Evolutionary conservation across 2,113 vertebrate genomes (phyloP).

Genomic region (Collichthys lucidus): DNA sequence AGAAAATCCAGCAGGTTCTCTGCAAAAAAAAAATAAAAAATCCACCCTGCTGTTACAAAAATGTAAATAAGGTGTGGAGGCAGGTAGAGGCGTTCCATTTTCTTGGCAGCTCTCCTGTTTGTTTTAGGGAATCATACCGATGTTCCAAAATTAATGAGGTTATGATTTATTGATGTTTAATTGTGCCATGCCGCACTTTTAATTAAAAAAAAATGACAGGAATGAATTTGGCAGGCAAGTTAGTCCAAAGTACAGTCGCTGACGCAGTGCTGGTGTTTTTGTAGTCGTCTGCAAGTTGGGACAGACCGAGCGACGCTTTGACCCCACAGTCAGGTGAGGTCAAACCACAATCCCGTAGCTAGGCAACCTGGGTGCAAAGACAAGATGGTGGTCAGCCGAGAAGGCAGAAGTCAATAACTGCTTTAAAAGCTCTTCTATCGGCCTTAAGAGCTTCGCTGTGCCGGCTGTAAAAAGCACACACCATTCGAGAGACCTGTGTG

Average conservation of each 20-base stretch:
- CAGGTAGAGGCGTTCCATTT: constrained; percentile 33
- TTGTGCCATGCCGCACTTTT: constrained; percentile 35
- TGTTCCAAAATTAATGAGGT: constrained; percentile 48
- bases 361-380: constrained; percentile 67
- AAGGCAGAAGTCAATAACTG: constrained; percentile 77
- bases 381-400: constrained; percentile 71
- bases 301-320: constrained; percentile 30
- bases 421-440: constrained; percentile 74
- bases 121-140: constrained; percentile 43
- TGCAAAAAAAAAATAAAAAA: constrained; percentile 1
- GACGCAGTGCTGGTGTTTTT: not conserved
- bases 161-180: constrained; percentile 61
- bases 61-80: constrained; percentile 50
- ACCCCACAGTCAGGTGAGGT: constrained; percentile 70
- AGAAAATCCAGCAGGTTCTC: constrained; percentile 37
- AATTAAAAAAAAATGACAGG: constrained; percentile 59
- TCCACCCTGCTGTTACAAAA: constrained; percentile 35
- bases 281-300: not conserved
- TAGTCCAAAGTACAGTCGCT: not conserved
- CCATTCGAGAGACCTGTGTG: constrained; percentile 41
- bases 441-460: constrained; percentile 67
- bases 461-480: constrained; percentile 62
- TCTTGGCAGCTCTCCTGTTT: constrained; percentile 46
- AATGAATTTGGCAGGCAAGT: constrained; percentile 24
- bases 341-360: constrained; percentile 55